A percentile compares a stretch with the other conserved stretches of the same genome.
These are phyloP conservation scores for Neoscelio sp. DNA, from an alignment of 2,888 invertebrate species.

Conservation along the genomic window DNA sequence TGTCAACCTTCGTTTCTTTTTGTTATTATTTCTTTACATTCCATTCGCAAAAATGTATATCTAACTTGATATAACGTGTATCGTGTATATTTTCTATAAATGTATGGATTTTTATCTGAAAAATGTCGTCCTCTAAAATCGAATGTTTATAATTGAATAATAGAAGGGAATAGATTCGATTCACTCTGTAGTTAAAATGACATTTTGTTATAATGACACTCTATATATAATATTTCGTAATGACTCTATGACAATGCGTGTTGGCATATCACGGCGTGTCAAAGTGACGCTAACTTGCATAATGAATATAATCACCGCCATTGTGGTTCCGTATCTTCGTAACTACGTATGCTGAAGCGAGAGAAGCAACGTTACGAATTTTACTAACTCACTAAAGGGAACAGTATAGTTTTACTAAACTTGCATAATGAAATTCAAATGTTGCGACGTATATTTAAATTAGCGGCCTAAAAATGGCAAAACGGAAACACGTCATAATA, in stretches of 20 bases:
- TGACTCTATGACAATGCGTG: slow-evolving; percentile 15
- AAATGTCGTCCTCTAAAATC: too few species aligned
- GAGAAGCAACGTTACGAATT: slow-evolving; percentile 34
- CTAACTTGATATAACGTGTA: too few species aligned
- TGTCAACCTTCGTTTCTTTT: too few species aligned
- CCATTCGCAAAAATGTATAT: too few species aligned
- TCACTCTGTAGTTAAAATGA: too few species aligned
- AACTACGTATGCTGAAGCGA: slow-evolving; percentile 18
- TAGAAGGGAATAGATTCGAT: too few species aligned
- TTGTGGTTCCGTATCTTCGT: slow-evolving; percentile 38
- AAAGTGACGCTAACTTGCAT: slow-evolving; percentile 37
- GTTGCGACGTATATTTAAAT: too few species aligned
- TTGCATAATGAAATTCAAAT: slow-evolving; percentile 5
- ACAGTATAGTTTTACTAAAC: slow-evolving; percentile 17
- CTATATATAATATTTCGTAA: slow-evolving; percentile 7
- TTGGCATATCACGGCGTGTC: slow-evolving; percentile 16
- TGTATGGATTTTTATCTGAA: too few species aligned
- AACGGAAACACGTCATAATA: not conserved
- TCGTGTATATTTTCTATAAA: too few species aligned
- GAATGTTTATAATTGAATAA: too few species aligned
- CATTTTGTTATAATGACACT: not conserved
- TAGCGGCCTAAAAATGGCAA: too few species aligned
- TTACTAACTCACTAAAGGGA: slow-evolving; percentile 29
- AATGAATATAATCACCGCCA: slow-evolving; percentile 43
- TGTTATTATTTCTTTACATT: too few species aligned